Percentiles rank a stretch among this genome's conserved stretches.
phyloP scores from a whole-genome alignment of 1,140 invertebrate genomes.

The Diorhabda carinulata region DNA sequence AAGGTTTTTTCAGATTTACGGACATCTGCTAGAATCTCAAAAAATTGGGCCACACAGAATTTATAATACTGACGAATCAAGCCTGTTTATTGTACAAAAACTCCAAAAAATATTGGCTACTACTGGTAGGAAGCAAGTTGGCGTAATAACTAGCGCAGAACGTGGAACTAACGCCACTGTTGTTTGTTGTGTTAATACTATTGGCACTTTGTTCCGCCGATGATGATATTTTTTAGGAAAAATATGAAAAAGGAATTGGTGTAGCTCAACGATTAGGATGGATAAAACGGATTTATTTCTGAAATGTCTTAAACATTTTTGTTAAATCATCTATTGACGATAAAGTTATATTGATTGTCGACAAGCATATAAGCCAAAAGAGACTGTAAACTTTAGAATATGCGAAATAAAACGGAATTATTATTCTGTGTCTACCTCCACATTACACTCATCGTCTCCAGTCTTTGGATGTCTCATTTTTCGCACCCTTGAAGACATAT shows the following conservation, averaged over 20 bases:
- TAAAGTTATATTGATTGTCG: constrained; percentile 14
- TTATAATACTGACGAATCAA: constrained; percentile 41
- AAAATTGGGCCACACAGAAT: constrained; percentile 37
- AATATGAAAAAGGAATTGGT: constrained; percentile 33
- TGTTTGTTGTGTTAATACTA: constrained; percentile 38
- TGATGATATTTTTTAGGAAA: constrained; percentile 44
- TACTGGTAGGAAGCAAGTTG: constrained; percentile 41
- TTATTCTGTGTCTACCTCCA: constrained; percentile 12
- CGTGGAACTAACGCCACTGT: constrained; percentile 42
- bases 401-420: constrained; percentile 24
- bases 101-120: constrained; percentile 41
- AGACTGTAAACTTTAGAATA: constrained; percentile 12
- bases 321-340: constrained; percentile 9
- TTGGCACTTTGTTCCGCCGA: constrained; percentile 40
- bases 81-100: constrained; percentile 37
- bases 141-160: constrained; percentile 41
- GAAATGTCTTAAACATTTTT: constrained; percentile 26
- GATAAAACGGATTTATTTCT: constrained; percentile 39
- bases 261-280: constrained; percentile 40
- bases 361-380: constrained; percentile 27
- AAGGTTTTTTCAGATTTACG: constrained; percentile 17
- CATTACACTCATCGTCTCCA: constrained; percentile 15
- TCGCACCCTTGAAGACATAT: too few relatives aligned
- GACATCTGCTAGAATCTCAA: constrained; percentile 26
- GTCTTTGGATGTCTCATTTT: too few relatives aligned